Base-by-base conservation (phyloP, 2,888 invertebrate genomes). In the Coenonympha glycerion region DNA sequence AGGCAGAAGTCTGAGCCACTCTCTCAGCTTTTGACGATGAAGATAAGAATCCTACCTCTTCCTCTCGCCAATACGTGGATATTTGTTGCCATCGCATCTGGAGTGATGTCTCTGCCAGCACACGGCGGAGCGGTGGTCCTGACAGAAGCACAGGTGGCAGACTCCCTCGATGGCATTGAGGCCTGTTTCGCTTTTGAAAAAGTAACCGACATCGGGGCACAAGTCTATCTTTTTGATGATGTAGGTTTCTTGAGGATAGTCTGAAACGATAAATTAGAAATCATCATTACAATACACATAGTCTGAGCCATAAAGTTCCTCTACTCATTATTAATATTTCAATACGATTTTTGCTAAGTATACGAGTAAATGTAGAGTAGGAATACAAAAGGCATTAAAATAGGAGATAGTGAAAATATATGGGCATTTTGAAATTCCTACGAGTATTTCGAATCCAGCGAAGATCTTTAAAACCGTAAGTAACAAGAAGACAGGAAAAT, bases 111-210 rank as follows among this genome's bases (percentile, higher is more conserved):
- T 60, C 21, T 47, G 60, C 77, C 79, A 79, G 56, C 84, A 84
- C 5, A 71, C 37, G 0, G 81, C 76, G 0, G 61, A 65, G 2
- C 63, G 58, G 3, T 72, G 63, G 1, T 57, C 55, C 39, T 71
- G 69, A 30, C 84, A 85, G 66, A 82, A 78, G 63, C 85, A 85
- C 1, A 83, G 68, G 46, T 61, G 63, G 57, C 85, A 85, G 0
- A 56, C 66, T 1, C 61, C 59, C 0, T 57, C 56, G 21, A 72
- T 4, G 1, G 58, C 53, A 53, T 76, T 76, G 0, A 53, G 57
- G 0, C 50, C 18, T 1, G 33, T 9, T 2, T 60, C 73, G 1
- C 66, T 60, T 5, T 58, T 60, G 60, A 80, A 77, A 65, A 63
- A 81, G 56, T 74, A 79, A 0, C 82, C 80, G 9, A 57, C 64